Evolutionary conservation across 2,888 invertebrate genomes (phyloP).

Genomic region (Mactromeris polynyma): DNA sequence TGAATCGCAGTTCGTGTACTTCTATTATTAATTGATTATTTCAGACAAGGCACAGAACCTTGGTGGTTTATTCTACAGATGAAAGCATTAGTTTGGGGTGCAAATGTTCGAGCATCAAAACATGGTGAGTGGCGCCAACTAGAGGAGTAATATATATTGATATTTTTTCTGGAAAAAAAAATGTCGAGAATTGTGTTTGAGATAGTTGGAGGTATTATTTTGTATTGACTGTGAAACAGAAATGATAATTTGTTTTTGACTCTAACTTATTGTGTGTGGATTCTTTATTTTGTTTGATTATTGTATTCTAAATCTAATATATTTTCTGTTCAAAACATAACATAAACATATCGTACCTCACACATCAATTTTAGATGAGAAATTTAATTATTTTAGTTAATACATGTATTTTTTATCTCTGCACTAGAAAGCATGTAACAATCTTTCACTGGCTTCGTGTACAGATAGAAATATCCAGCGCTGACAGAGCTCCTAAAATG

Average conservation of each 20-base stretch:
- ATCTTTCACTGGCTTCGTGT: no score
- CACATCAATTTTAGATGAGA: no score
- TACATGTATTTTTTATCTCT: no score
- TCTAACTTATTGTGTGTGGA: neutral
- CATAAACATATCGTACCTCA: no score
- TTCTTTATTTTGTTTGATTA: neutral
- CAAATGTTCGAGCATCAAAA: slow-evolving; percentile 29
- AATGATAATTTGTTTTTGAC: neutral
- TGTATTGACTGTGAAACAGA: neutral
- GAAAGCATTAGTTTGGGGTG: slow-evolving; percentile 46
- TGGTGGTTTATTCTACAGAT: slow-evolving; percentile 61
- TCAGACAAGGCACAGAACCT: slow-evolving; percentile 41
- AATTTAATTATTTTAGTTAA: no score
- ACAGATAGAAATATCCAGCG: no score
- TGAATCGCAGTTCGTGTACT: neutral
- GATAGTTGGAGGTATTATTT: no score
- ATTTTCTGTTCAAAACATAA: no score
- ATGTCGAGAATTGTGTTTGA: no score
- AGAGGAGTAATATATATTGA: neutral
- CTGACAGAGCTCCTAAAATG: no score
- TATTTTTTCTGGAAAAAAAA: neutral
- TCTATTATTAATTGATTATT: neutral
- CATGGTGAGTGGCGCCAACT: slow-evolving; percentile 24
- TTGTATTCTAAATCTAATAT: neutral
- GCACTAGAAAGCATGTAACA: no score